Base-by-base conservation (phyloP, 2,888 invertebrate genomes). In the Phengaris alcon region DNA sequence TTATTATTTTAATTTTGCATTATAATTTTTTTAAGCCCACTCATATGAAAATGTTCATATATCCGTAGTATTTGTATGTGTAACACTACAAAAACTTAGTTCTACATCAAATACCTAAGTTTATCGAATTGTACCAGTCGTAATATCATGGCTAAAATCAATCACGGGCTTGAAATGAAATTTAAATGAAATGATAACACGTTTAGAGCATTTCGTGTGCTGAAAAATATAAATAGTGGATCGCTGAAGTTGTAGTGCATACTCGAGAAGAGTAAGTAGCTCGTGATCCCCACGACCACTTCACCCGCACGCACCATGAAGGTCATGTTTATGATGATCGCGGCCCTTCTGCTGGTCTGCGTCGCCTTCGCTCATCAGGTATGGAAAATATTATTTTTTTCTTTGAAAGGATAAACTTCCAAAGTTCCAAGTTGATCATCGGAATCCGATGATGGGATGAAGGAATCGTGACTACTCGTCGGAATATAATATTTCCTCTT, bases 141-240 rank as follows among this genome's bases (percentile, higher is more conserved):
- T 57, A n/a, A 57, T 35, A 12, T 12, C 59, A 6, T 64, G 59
- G 10, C 59, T 22, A 6, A 35, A 64, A 64, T 64, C 15, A 22
- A 59, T 22, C 12, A 64, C 2, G 22, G 5, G 59, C 59, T 64
- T 64, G 59, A 64, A 64, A 64, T 64, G 15, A 35, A 22, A 64
- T 22, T 22, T 0, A 64, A 64, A 64, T 64, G 8, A 64, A 64
- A 64, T 35, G 22, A 12, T 57, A 15, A 57, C 9, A 64, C 6
- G 22, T 22, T 8, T 10, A 6, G 8, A 59, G 22, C 6, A 10
- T 64, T 64, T 64, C 9, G 6, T 64, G 8, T 64, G 22, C 59
- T 64, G 22, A 64, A 22, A 10, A 22, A 6, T 64, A 64, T 64
- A 64, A 64, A 64, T 64, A 64, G 35, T 64, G 35, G 57, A 57